phyloP scores from a whole-genome alignment of 2,888 invertebrate species.

The Gymnoscelis rufifasciata region DNA sequence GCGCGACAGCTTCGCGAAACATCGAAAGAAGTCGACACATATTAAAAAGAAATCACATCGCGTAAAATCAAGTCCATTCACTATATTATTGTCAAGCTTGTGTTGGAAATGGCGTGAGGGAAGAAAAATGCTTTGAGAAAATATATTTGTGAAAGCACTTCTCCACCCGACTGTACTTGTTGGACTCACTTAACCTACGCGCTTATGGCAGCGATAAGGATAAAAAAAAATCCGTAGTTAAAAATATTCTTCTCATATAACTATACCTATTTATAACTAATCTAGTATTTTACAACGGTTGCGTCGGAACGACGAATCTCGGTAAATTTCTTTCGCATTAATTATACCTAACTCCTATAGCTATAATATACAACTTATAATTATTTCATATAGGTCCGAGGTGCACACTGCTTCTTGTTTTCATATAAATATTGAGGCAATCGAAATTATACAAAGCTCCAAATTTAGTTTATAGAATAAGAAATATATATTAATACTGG shows the following conservation, averaged over 20 bases:
- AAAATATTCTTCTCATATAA: slow-evolving; percentile 70
- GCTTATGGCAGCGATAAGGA: slow-evolving; percentile 64
- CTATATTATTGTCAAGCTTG: slow-evolving; percentile 31
- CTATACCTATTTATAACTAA: slow-evolving; percentile 47
- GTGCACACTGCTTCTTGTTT: slow-evolving; percentile 38
- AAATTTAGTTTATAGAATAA: background rate
- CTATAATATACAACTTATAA: slow-evolving; percentile 61
- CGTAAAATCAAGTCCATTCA: slow-evolving; percentile 25
- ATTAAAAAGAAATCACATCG: slow-evolving; percentile 23
- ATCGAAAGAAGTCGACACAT: slow-evolving; percentile 13
- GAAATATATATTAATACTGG: background rate
- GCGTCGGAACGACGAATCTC: slow-evolving; percentile 29
- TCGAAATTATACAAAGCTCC: slow-evolving; percentile 7
- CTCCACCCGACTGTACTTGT: slow-evolving; percentile 27
- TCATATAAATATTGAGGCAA: slow-evolving; percentile 1
- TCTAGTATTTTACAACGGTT: slow-evolving; percentile 67
- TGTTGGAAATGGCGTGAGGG: slow-evolving; percentile 13
- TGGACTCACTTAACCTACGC: slow-evolving; percentile 53
- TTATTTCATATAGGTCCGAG: slow-evolving; percentile 45
- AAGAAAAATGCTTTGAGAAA: slow-evolving; percentile 10
- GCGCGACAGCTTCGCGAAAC: background rate
- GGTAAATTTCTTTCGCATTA: slow-evolving; percentile 15
- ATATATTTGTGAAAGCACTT: slow-evolving; percentile 24
- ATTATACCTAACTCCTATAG: slow-evolving; percentile 46
- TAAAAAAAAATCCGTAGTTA: slow-evolving; percentile 47